Evolutionary conservation across 2,888 invertebrate genomes (phyloP), one percentile per base, ranked within the genome.

Genomic region (Sphaerophoria rueppellii): DNA sequence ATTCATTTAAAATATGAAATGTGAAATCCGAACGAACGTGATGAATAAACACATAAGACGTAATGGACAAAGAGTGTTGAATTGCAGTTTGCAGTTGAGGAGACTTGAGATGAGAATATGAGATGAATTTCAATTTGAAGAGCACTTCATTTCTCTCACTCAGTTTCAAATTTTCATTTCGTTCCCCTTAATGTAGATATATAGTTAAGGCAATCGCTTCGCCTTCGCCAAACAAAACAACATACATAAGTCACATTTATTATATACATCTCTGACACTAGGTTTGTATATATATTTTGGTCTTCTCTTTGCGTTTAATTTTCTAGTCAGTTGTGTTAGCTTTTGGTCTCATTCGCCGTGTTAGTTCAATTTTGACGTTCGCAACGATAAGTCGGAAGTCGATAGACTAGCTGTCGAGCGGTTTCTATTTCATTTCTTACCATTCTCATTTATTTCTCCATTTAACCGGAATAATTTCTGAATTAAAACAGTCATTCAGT

Each of bases 281-380:
- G 46, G n/a, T 50, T 14, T 4, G n/a, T 50, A 32, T n/a, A 12
- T 61, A 14, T n/a, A 32, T 14, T 35, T 11, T 50, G 16, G 6
- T 50, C 50, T 16, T 50, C 50, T 65, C 63, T 35, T 55, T 54
- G 11, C 2, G 37, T 7, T 48, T 16, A 12, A 9, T 37, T 55
- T 65, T 60, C 16, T 74, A 11, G 43, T 43, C 37, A 34, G 11
- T 60, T 61, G 48, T 43, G 80, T 14, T 55, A 67, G 43, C 37
- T 16, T 69, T 75, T 54, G 58, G 52, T 16, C 24, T 58, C 43
- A 11, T 60, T 69, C 24, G 40, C 7, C 32, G 24, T 63, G 72
- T 85, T 57, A 85, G 85, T 85, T 75, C 6, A 70, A 61, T 67
- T 77, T 83, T 50, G 67, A n/a, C 72, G 11, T 77, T 81, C 69